Evolutionary conservation across 2,113 vertebrate species (phyloP), one percentile per base, ranked within the genome.

Genomic region (Glaucomys volans): DNA sequence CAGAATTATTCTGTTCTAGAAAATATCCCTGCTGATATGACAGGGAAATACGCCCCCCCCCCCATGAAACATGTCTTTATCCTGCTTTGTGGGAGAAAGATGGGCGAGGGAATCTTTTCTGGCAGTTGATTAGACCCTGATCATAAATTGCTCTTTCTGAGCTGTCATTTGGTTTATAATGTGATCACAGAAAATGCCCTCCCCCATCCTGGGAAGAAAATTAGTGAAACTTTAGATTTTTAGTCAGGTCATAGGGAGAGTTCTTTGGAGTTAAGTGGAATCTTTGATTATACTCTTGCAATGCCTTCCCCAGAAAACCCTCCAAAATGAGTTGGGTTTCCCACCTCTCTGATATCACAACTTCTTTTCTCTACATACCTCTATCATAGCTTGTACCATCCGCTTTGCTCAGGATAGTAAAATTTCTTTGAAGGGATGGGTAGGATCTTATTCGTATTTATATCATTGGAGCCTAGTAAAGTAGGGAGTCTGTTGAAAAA

Each of bases 101-200:
- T 90, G 76, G 37, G 8, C 77, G 47, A 77, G n/a, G 30, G n/a
- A 87, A 54, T 85, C 50, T 90, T 95, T 90, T 90, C 92, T 96
- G 81, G 6, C 72, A 67, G 82, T 90, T 94, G 59, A 87, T 83
- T 77, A 72, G 28, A 75, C 10, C 7, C n/a, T 44, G 16, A 77
- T 96, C 42, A 75, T 92, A 77, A 87, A 76, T 95, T 80, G 14
- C 18, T 95, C 52, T 88, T 94, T 30, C 47, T 74, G 81, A 95
- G 82, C 86, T 90, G 32, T 86, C 37, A 84, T 80, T 80, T 85
- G 67, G 52, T 54, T 84, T 95, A 37, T 94, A 93, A 28, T 87
- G n/a, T 93, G 64, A 64, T 54, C 87, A 77, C 87, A 92, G 32
- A 64, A 79, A 64, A 77, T 37, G 50, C 4, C 26, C 3, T 24